Evolutionary conservation across 30 jellyfish, hydroid and myxozoan species (phyloP), one percentile per base, ranked within the genome.

Genomic region (Aurelia sp.): DNA sequence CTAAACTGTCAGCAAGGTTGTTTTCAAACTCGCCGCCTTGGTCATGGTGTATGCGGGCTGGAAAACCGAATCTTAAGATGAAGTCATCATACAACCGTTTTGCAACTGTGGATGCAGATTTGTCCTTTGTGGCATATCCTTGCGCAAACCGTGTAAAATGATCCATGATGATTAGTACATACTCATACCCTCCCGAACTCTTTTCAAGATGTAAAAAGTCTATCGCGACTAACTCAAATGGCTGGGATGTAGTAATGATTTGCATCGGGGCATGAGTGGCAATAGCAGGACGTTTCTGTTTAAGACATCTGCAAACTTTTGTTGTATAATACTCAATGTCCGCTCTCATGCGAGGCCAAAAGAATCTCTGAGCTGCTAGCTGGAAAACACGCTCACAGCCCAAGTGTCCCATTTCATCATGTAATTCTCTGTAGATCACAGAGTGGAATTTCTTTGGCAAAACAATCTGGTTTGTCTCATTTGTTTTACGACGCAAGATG

Each of bases 21-120:
- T 85, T 85, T 73, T 59, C 90, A 74, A 73, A 72, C 53, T 85
- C 95, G 0, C 61, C 84, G 0, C 95, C 95, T 38, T 60, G 78
- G 74, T 85, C 95, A 59, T 85, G 95, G 38, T 65, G 74, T 24
- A 81, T 81, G 35, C 90, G 77, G 15, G 67, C 78, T 12, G 95
- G 95, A 73, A 69, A 60, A 3, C 93, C 81, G 48, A 35, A 84
- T 13, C 63, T 24, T 5, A 63, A 85, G 30, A 84, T 63, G 51
- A 84, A 52, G 69, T 84, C 93, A 70, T 73, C 63, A 47, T 52
- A 72, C 55, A 84, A 51, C 47, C 64, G 52, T 30, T 74, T n/a
- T 15, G 81, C 81, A 3, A 90, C 93, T 3, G 88, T 59, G 4
- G 7, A 71, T 3, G 90, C 93, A 19, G 81, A 24, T 63, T 84